Evolutionary conservation across 2,888 invertebrate species (phyloP).

Genomic region (Dryococelus australis): DNA sequence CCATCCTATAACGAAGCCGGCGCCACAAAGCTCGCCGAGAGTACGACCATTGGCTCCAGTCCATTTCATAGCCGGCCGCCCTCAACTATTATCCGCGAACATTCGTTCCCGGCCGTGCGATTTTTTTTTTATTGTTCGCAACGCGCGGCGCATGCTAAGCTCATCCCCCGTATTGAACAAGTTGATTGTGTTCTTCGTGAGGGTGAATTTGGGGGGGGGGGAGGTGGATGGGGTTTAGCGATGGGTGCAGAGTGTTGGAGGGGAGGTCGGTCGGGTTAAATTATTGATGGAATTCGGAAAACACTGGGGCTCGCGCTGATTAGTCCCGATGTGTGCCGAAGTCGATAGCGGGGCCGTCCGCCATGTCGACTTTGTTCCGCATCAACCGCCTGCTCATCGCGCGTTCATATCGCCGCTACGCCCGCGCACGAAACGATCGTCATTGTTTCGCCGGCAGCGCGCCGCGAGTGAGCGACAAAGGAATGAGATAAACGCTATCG

Average conservation of each 20-base stretch:
- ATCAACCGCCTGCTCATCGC: too few relatives aligned
- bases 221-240: not conserved
- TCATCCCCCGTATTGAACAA: not conserved
- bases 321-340: not conserved
- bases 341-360: not conserved
- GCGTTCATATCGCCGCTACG: not conserved
- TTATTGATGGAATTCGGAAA: constrained; percentile 16
- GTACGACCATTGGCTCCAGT: not conserved
- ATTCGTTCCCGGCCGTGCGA: not conserved
- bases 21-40: not conserved
- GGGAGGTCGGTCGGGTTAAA: not conserved
- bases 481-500: not conserved
- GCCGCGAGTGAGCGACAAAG: not conserved
- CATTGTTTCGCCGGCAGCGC: not conserved
- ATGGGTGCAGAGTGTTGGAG: not conserved
- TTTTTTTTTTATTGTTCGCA: not conserved
- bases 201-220: not conserved
- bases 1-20: not conserved
- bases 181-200: not conserved
- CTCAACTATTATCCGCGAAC: not conserved
- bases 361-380: not conserved
- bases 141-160: not conserved
- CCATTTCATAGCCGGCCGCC: not conserved
- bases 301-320: not conserved
- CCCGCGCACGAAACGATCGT: not conserved